Base-by-base conservation (phyloP, 1,140 invertebrate species). In the Agrilus planipennis region DNA sequence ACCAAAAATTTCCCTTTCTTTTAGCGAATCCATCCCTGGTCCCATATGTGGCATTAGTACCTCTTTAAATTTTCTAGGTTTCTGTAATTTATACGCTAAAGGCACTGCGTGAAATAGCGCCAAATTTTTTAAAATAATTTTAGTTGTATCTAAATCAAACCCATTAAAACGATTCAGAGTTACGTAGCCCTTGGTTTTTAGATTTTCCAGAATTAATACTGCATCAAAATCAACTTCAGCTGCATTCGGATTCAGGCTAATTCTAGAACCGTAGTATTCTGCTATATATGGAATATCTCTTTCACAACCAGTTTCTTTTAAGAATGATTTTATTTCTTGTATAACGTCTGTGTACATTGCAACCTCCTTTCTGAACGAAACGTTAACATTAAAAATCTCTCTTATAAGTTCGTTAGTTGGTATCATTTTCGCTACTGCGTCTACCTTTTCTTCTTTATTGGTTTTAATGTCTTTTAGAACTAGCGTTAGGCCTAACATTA, bases 311-410 rank as follows among this genome's bases (percentile, higher is more conserved):
- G 48, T 53, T 19, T 72, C 61, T 4, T 52, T 42, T 40, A 72
- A 65, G 2, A 75, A 47, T 12, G 67, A 47, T 0, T 61, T 30
- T 34, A 74, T 57, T 3, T 57, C 60, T 2, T 69, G 64, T 1
- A 61, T 57, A 20, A 73, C 48, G 12, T 49, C 52, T 27, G 57
- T 51, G 32, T 75, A 76, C 17, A 72, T 70, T 1, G 58, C 49
- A 14, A 72, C 53, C 49, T 76, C 73, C n/a, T 71, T 71, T 0
- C 60, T 48, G 37, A 72, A 75, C 1, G 71, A 66, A 0, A 66
- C 44, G 21, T 68, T 63, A 2, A 65, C 69, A 42, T 72, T 65
- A 45, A 76, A 75, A 2, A 75, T 48, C 21, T 69, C 57, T 36
- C 67, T 50, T 2, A 68, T 55, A 20, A 69, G 61, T 1, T 61